Evolutionary conservation across 2,888 invertebrate genomes (phyloP), one percentile per base, ranked within the genome.

Genomic region (Eristalis tenax): DNA sequence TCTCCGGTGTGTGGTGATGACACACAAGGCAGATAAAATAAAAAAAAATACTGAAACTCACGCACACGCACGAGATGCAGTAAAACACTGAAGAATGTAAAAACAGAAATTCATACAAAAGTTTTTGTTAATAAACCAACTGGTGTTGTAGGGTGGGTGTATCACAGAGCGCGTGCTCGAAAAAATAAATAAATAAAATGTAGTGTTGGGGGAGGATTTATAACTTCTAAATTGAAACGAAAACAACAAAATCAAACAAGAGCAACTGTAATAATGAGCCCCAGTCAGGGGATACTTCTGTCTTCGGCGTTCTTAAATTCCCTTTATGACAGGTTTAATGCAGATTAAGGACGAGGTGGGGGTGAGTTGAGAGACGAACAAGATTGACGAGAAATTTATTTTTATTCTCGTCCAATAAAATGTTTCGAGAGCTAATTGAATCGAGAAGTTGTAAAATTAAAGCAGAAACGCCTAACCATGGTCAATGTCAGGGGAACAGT

Each of bases 141-240:
- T 78, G 63, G 35, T 10, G 59, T 28, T 57, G 57, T 23, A 63
- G 61, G 18, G 28, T 32, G 63, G 23, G n/a, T 43, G 73, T 11
- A 69, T 59, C 64, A 78, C 65, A 66, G 59, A 50, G 35, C 40
- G 38, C 68, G 70, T 32, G 74, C 57, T 74, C 5, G 35, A 74
- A 50, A 69, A 69, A 13, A 15, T 6, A 15, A 28, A 28, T 5
- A 32, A 32, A 32, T 32, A 32, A 32, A 32, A 8, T 32, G 32
- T 32, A 32, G 32, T 5, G 10, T 8, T 8, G 4, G 50, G 50
- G 69, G 66, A 57, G 32, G 65, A 65, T 78, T 82, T 82, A 82
- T 69, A 86, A 86, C 86, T 82, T 86, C 78, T 78, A 74, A 86
- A 82, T 82, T 75, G 74, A 73, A 32, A 74, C 69, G 50, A 50